Conservation (phyloP, 2,113 vertebrate genomes). For the Rhabdomys dilectus region DNA sequence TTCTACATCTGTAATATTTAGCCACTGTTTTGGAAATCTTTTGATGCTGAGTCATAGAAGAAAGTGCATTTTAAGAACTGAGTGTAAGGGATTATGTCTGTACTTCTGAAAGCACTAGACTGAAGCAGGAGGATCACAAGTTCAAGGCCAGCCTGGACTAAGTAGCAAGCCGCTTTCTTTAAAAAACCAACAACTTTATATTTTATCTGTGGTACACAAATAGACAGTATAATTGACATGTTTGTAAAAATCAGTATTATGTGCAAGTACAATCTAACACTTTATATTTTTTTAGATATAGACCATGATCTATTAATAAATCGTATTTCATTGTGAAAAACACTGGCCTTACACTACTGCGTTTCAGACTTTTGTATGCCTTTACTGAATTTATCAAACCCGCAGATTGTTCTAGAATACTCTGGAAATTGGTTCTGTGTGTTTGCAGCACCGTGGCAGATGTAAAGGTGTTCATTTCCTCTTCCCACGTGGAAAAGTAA, state of each 20-base stretch:
- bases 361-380: slow-evolving; percentile 47
- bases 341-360: background rate
- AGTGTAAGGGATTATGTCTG: background rate
- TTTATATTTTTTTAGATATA: background rate
- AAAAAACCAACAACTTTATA: background rate
- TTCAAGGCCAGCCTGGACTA: background rate
- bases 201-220: background rate
- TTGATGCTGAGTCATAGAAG: background rate
- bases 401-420: background rate
- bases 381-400: slow-evolving; percentile 23
- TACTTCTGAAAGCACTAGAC: background rate
- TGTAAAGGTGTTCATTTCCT: background rate
- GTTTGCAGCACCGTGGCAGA: background rate
- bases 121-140: background rate
- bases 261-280: background rate
- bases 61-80: slow-evolving; percentile 41
- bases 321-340: slow-evolving; percentile 37
- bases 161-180: background rate
- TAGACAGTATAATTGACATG: background rate
- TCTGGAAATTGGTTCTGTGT: slow-evolving; percentile 41
- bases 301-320: slow-evolving; percentile 18
- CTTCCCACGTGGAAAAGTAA: background rate
- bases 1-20: slow-evolving; percentile 12
- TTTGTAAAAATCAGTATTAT: slow-evolving; percentile 10
- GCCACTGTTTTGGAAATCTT: slow-evolving; percentile 25